A percentile compares a stretch with the other conserved stretches of the same genome.
Evolutionary conservation across 1,140 invertebrate species (phyloP).

Genomic region (Musca domestica): DNA sequence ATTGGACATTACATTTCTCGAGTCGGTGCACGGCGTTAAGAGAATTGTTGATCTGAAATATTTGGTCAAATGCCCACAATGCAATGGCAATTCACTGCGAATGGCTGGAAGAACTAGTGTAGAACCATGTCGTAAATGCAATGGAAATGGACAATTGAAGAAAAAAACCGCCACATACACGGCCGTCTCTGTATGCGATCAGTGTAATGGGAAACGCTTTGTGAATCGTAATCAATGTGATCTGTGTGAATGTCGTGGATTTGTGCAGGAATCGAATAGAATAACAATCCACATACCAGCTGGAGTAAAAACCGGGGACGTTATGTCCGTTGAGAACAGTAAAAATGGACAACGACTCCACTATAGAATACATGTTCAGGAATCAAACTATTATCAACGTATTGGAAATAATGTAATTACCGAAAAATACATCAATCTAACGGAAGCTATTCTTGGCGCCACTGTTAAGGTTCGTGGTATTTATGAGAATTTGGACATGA

Average conservation of each 20-base stretch:
- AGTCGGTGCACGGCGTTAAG: slow-evolving; percentile 43
- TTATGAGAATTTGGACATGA: slow-evolving; percentile 40
- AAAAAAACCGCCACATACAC: slow-evolving; percentile 38
- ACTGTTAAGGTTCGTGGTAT: slow-evolving; percentile 40
- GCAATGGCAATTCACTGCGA: slow-evolving; percentile 45
- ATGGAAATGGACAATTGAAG: slow-evolving; percentile 39
- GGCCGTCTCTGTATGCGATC: slow-evolving; percentile 30
- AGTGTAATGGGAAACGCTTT: slow-evolving; percentile 45
- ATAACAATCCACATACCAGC: slow-evolving; percentile 39
- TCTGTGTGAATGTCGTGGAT: slow-evolving; percentile 40
- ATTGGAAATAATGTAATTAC: slow-evolving; percentile 41
- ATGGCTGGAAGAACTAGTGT: slow-evolving; percentile 36
- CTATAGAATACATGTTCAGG: slow-evolving; percentile 37
- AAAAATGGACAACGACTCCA: slow-evolving; percentile 37
- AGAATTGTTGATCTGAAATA: slow-evolving; percentile 39
- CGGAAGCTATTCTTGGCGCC: slow-evolving; percentile 44
- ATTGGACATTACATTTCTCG: slow-evolving; percentile 36
- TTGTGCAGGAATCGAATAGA: slow-evolving; percentile 33
- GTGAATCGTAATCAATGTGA: slow-evolving; percentile 46
- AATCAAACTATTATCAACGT: slow-evolving; percentile 43
- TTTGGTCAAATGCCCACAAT: slow-evolving; percentile 40
- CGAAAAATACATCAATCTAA: slow-evolving; percentile 40
- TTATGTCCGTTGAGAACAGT: slow-evolving; percentile 40
- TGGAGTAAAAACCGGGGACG: slow-evolving; percentile 42
- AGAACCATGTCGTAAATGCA: slow-evolving; percentile 46